Evolutionary conservation across 2,797 vertebrate species (phyloP), one percentile per base, ranked within the genome.

Genomic region (Orestias chungarensis): DNA sequence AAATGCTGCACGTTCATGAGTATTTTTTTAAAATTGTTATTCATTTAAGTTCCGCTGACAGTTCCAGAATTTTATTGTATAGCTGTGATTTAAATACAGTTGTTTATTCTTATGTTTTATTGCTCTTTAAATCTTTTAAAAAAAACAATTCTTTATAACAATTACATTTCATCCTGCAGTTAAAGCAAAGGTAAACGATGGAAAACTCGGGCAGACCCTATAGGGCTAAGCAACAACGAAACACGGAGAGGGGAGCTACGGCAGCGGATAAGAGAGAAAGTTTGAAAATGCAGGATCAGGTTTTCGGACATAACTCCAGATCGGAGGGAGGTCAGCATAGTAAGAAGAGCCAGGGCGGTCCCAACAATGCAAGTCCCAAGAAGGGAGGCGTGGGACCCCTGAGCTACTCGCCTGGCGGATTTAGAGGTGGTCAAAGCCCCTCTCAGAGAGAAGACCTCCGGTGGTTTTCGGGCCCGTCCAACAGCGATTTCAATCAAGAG

Each of bases 191-290:
- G 85, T 88, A 61, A 90, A 79, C 84, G 80, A 97, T 97, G 96
- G 96, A 95, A 86, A 96, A 97, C 86, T 86, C 91, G 14, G 85
- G 92, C 83, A 95, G 95, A 86, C 71, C 92, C 80, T 93, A 85
- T 81, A 89, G 93, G 88, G 78, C 85, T 49, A 96, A 93, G 86
- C 93, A 93, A 76, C 93, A 93, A 76, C 75, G 85, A 0, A 84
- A 82, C 81, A 92, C 93, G 87, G 94, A 95, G 20, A 90, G 87
- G 52, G 94, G 91, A 66, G 25, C 86, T 17, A 62, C 85, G 1
- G 88, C 88, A 9, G 25, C 89, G 43, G 91, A 92, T 76, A 94
- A 94, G 65, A 85, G 92, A 2, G 93, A 95, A 59, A 89, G 84
- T 64, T 95, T 94, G 94, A 93, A 91, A 87, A 86, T 33, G 83